Evolutionary conservation across 2,797 vertebrate species (phyloP), one percentile per base, ranked within the genome.

Genomic region (Lagorchestes hirsutus): DNA sequence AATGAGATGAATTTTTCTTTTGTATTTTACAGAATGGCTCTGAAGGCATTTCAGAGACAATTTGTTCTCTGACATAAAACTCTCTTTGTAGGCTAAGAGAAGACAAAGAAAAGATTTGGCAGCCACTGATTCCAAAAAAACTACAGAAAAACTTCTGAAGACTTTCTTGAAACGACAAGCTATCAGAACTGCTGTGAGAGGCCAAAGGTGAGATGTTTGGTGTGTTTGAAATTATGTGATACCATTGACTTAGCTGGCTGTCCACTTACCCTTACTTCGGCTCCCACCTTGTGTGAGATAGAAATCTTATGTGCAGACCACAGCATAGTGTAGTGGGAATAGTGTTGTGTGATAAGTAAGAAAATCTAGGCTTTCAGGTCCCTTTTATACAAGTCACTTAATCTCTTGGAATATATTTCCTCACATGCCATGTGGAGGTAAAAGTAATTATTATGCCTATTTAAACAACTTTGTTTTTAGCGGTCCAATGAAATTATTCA

Each of bases 151-250:
- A 96, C 99, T 99, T 92, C 98, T 99, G 95, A 99, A 97, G 98
- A 99, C 99, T 0, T 99, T 99, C 96, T 97, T 99, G 97, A 99
- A 99, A 98, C 99, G 99, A 98, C 99, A 99, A 40, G 99, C 99
- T 54, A 98, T 99, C 96, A 99, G 99, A 99, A 99, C 99, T 95
- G 99, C 99, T n/a, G 98, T 99, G 57, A 99, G 97, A 93, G 98
- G 98, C 97, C 98, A 98, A 98, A 99, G 98, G 98, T 97, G 98
- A 98, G 98, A 95, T 90, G 93, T 54, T 29, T 54, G 31, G 31
- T 16, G 28, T 54, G 34, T 91, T 54, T 54, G 90, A n/a, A 87
- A 87, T 50, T 4, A 46, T 3, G 10, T 27, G 11, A 46, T 1
- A 40, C 27, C 74, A 46, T 87, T 82, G 18, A 29, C 22, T 82